Percentiles rank a stretch among this genome's conserved stretches.
Conservation (phyloP, 2,888 invertebrate species). For the Scaptomyza parva region DNA sequence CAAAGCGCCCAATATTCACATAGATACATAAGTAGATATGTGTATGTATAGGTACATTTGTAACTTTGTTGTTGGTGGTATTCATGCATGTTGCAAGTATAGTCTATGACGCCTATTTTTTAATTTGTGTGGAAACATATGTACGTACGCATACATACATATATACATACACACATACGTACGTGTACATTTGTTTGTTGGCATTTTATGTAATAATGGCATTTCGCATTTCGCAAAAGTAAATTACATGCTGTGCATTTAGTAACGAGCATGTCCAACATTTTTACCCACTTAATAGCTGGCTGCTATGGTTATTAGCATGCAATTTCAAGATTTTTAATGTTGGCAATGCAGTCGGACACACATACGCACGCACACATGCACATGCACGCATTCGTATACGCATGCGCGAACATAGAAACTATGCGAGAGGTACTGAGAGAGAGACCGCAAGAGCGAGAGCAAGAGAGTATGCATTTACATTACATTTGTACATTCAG, state of each 20-base stretch:
- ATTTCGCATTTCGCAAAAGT: constrained; percentile 64
- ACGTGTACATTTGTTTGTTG: constrained; percentile 3
- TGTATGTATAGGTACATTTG: neutral
- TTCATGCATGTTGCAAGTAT: constrained; percentile 14
- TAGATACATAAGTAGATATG: constrained; percentile 1
- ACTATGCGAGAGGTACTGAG: constrained; percentile 5
- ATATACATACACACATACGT: constrained; percentile 1
- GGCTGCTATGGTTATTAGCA: constrained; percentile 70
- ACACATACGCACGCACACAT: constrained; percentile 35
- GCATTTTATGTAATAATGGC: constrained; percentile 53
- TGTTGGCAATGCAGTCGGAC: constrained; percentile 61
- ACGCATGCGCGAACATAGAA: constrained; percentile 23
- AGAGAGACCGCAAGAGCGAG: neutral
- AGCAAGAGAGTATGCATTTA: neutral
- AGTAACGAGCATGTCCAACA: constrained; percentile 76
- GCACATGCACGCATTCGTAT: constrained; percentile 3
- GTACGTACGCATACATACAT: neutral
- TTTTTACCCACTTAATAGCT: constrained; percentile 73
- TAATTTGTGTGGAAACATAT: constrained; percentile 10
- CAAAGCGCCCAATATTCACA: constrained; percentile 31
- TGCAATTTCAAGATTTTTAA: constrained; percentile 76
- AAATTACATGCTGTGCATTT: constrained; percentile 76
- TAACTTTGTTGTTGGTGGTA: too few species aligned
- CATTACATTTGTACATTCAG: constrained; percentile 13
- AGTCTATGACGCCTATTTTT: constrained; percentile 22